Evolutionary conservation across 2,888 invertebrate genomes (phyloP).

Genomic region (Steinernema hermaphroditum): DNA sequence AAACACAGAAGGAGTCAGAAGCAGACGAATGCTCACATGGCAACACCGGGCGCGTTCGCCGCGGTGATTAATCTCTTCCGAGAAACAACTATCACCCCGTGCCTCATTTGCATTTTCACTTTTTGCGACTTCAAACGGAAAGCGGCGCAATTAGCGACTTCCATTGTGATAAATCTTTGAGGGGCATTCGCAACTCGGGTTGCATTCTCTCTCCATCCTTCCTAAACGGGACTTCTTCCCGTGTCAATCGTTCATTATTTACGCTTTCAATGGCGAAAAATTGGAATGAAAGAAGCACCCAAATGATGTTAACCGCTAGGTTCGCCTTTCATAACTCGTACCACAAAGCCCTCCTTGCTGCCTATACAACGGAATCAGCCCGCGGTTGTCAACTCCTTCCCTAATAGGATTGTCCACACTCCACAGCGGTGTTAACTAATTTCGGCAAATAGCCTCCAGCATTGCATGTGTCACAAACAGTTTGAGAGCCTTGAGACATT

Average conservation of each 20-base stretch:
- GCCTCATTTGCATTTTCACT: not conserved
- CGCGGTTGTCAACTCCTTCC: conserved; percentile 17
- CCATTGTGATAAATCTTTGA: not conserved
- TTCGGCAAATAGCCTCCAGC: conserved; percentile 17
- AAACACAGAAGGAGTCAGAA: not conserved
- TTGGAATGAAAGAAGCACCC: conserved; percentile 12
- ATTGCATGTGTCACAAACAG: conserved; percentile 27
- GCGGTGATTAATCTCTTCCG: too few relatives aligned
- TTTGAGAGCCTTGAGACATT: not conserved
- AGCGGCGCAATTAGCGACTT: conserved; percentile 13
- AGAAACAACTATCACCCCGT: too few relatives aligned
- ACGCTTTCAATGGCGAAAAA: conserved; percentile 5
- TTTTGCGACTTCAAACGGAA: not conserved
- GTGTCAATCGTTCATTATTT: conserved; percentile 22
- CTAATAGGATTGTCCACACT: conserved; percentile 15
- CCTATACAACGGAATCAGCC: not conserved
- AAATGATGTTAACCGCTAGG: conserved; percentile 4
- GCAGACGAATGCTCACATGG: not conserved
- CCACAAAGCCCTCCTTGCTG: not conserved
- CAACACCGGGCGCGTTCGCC: not conserved
- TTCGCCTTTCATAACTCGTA: conserved; percentile 24
- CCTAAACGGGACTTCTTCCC: conserved; percentile 2
- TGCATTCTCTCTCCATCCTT: not conserved
- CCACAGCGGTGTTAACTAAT: conserved; percentile 6
- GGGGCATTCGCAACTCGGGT: not conserved